Conservation (phyloP, 2,888 invertebrate genomes). For the Hypena proboscidalis region DNA sequence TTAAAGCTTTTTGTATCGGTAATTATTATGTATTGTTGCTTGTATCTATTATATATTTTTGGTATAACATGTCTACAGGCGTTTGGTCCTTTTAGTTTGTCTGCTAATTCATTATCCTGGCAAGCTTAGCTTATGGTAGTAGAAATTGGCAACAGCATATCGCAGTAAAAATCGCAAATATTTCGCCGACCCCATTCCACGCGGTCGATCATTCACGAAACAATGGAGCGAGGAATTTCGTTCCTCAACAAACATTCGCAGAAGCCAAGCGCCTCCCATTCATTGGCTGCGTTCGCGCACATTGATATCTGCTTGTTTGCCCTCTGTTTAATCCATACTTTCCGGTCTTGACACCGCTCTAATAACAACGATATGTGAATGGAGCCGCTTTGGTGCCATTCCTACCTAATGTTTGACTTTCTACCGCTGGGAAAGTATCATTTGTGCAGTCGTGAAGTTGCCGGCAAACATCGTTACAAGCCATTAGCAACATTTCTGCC, state of each 20-base stretch:
- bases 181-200: conserved; percentile 45
- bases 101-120: conserved; percentile 8
- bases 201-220: conserved; percentile 55
- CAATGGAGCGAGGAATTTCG: conserved; percentile 73
- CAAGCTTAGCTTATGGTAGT: conserved; percentile 12
- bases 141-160: conserved; percentile 27
- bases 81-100: background rate
- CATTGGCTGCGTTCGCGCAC: conserved; percentile 56
- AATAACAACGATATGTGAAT: conserved; percentile 73
- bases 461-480: conserved; percentile 63
- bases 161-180: conserved; percentile 39
- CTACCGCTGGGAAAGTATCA: conserved; percentile 78
- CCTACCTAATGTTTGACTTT: conserved; percentile 77
- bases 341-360: conserved; percentile 70
- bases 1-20: no score
- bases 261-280: conserved; percentile 66
- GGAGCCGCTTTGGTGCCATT: conserved; percentile 62
- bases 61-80: background rate
- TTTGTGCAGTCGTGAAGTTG: conserved; percentile 63
- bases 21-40: no score
- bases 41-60: no score
- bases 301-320: conserved; percentile 64
- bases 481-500: conserved; percentile 69
- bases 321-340: conserved; percentile 70
- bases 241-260: conserved; percentile 67